Evolutionary conservation across 2,888 invertebrate genomes (phyloP).

Genomic region (Charanyca ferruginea): DNA sequence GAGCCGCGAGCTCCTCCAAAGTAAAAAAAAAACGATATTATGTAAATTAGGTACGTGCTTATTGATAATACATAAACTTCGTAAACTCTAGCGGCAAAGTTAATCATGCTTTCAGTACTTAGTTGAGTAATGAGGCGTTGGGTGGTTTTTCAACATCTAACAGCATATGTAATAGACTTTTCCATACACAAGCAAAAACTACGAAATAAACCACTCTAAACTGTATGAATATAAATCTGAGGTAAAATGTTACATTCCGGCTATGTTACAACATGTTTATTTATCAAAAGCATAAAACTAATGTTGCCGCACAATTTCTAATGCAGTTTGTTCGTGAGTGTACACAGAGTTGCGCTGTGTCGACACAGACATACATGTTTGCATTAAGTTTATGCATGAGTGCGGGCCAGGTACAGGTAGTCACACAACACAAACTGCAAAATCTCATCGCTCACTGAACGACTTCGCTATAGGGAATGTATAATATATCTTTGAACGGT

Average conservation of each 20-base stretch:
- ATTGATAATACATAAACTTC: too few species aligned
- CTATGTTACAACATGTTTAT: conserved; percentile 38
- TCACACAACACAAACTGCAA: conserved; percentile 47
- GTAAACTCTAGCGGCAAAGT: too few species aligned
- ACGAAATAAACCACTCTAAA: conserved; percentile 4
- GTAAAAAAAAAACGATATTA: too few species aligned
- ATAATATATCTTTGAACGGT: conserved; percentile 47
- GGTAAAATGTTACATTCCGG: not conserved
- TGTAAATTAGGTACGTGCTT: too few species aligned
- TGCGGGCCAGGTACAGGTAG: conserved; percentile 43
- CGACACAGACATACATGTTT: conserved; percentile 45
- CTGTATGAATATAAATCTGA: conserved; percentile 2
- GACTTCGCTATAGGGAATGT: conserved; percentile 24
- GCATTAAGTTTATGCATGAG: conserved; percentile 43
- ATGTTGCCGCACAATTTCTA: conserved; percentile 46
- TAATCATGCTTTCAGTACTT: not conserved
- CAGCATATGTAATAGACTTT: not conserved
- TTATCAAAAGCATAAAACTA: conserved; percentile 43
- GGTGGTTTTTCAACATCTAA: not conserved
- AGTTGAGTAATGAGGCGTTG: conserved; percentile 9
- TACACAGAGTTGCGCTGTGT: conserved; percentile 41
- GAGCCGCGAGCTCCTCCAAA: too few species aligned
- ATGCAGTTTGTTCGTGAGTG: conserved; percentile 53
- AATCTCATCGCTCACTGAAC: conserved; percentile 53
- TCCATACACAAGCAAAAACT: not conserved